Percentiles rank a stretch among this genome's conserved stretches.
These are phyloP conservation scores for Podabrus alpinus DNA, from an alignment of 2,888 invertebrate genomes.

Conservation along the genomic window DNA sequence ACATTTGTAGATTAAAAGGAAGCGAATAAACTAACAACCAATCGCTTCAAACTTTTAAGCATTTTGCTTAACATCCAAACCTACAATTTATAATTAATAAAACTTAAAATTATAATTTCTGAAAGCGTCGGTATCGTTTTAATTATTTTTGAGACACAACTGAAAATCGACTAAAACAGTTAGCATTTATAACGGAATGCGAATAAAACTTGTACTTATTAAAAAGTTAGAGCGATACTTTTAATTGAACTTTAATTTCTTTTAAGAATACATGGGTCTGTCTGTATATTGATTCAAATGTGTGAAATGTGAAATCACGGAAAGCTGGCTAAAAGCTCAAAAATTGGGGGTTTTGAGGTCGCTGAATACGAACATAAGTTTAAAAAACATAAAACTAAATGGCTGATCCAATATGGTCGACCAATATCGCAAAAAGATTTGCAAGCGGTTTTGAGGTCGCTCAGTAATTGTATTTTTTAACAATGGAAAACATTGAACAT, in stretches of 20 bases:
- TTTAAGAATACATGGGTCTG: not conserved
- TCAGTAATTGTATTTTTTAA: no score
- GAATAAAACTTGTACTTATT: not conserved
- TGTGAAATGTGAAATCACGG: no score
- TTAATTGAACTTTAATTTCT: not conserved
- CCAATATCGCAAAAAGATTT: no score
- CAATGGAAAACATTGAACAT: no score
- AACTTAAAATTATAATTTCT: constrained; percentile 21
- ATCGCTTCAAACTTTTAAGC: constrained; percentile 10
- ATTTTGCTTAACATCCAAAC: constrained; percentile 12
- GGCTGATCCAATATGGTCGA: no score
- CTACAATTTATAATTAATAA: constrained; percentile 20
- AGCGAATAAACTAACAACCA: constrained; percentile 3
- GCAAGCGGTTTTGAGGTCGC: no score
- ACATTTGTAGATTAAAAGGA: not conserved
- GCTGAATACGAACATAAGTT: no score
- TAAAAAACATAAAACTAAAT: no score
- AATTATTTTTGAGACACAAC: constrained; percentile 15
- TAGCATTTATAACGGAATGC: not conserved
- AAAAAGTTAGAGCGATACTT: not conserved
- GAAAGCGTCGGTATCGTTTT: constrained; percentile 16
- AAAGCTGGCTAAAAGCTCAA: no score
- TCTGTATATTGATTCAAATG: no score
- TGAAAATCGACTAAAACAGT: constrained; percentile 10
- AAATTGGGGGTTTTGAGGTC: no score